A percentile compares a stretch with the other conserved stretches of the same genome.
These are phyloP conservation scores for Rhinichthys klamathensis DNA, from an alignment of 2,113 vertebrate species.

Conservation along the genomic window DNA sequence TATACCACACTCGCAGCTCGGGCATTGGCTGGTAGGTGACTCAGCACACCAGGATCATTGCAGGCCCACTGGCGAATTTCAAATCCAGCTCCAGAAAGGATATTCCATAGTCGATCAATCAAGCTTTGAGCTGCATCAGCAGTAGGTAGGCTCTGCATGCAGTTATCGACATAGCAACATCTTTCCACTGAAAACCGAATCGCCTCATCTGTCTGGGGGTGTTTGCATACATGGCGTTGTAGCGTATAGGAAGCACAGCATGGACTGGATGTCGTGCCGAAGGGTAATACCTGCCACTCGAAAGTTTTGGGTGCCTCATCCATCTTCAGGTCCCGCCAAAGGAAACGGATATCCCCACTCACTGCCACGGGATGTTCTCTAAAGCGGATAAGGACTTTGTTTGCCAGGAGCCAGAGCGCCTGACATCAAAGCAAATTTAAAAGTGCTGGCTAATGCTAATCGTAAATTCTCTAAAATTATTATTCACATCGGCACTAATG, in stretches of 20 bases:
- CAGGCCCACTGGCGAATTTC: not conserved
- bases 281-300: constrained; percentile 11
- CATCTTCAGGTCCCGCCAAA: not conserved
- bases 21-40: not conserved
- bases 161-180: constrained; percentile 54
- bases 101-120: not conserved
- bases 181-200: not conserved
- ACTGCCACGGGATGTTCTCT: not conserved
- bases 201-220: not conserved
- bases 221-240: constrained; percentile 6
- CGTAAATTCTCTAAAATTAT: too few relatives aligned
- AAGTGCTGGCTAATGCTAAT: too few relatives aligned
- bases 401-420: too few relatives aligned
- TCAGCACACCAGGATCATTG: not conserved
- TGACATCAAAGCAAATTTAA: too few relatives aligned
- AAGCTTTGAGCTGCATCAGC: not conserved
- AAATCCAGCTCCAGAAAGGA: constrained; percentile 19
- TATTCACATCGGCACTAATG: too few relatives aligned
- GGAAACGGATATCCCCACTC: not conserved
- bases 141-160: not conserved
- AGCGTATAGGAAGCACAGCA: constrained; percentile 51
- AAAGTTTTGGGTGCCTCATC: not conserved
- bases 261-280: constrained; percentile 36
- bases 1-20: not conserved
- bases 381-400: not conserved